Percentiles rank a stretch among this genome's conserved stretches.
phyloP scores from a whole-genome alignment of 2,113 vertebrate genomes.

The Dromas ardeola region DNA sequence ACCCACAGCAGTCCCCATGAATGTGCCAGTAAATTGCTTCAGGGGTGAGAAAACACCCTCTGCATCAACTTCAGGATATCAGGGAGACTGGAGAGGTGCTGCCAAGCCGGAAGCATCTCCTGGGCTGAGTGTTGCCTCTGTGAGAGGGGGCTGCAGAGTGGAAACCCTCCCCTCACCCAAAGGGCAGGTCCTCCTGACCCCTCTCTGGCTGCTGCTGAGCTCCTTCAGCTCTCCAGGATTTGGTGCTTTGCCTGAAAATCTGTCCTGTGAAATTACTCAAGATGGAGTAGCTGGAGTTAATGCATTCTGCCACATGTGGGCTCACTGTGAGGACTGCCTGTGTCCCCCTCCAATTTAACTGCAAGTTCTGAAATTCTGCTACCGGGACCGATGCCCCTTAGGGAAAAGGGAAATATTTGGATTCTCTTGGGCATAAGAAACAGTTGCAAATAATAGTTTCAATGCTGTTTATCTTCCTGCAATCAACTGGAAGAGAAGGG shows the following conservation, averaged over 20 bases:
- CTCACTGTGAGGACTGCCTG: background rate
- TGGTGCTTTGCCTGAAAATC: background rate
- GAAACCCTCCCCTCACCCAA: background rate
- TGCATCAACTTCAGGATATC: background rate
- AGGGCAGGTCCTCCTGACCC: background rate
- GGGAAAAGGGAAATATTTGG: background rate
- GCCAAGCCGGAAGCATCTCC: background rate
- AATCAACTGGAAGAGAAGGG: background rate
- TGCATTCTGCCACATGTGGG: background rate
- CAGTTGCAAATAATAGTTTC: background rate
- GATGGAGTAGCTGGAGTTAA: background rate
- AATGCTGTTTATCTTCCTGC: background rate
- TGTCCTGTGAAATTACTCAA: background rate
- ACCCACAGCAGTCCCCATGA: background rate
- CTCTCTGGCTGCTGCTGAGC: background rate
- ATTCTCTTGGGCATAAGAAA: background rate
- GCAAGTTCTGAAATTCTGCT: background rate
- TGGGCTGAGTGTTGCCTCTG: accelerated
- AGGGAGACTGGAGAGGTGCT: background rate
- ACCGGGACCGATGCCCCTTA: background rate
- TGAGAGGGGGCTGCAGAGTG: background rate
- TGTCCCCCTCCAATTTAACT: background rate
- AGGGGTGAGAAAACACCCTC: constrained; percentile 7
- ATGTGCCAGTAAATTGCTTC: background rate
- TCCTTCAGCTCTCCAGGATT: background rate